These are phyloP conservation scores for Drosophila fungiperda DNA, from an alignment of 2,888 invertebrate genomes.

Conservation along the genomic window DNA sequence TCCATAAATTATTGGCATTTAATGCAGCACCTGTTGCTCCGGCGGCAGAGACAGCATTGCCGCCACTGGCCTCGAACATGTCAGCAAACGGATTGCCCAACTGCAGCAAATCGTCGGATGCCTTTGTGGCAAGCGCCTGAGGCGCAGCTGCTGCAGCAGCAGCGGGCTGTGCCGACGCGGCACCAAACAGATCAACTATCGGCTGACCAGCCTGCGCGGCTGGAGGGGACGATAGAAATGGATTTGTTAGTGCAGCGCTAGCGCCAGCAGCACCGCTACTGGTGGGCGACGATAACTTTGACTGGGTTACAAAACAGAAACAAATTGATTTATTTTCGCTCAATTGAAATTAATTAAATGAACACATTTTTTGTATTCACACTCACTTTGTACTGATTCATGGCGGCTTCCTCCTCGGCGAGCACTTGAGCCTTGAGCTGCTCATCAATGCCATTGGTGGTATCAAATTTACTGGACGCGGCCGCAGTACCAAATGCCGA, in stretches of 20 bases:
- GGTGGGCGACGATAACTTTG: constrained; percentile 92
- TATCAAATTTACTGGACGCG: constrained; percentile 89
- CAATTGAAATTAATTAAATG: constrained; percentile 14
- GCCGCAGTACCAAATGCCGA: constrained; percentile 94
- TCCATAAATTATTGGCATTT: constrained; percentile 86
- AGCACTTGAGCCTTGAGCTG: constrained; percentile 93
- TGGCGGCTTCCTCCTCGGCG: constrained; percentile 98
- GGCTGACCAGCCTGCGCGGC: constrained; percentile 86
- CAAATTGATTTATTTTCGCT: constrained; percentile 16
- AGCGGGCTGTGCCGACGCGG: constrained; percentile 82
- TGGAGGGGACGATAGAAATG: constrained; percentile 92
- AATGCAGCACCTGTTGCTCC: constrained; percentile 79
- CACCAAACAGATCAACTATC: constrained; percentile 93
- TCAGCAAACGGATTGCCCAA: constrained; percentile 96
- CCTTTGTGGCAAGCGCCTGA: constrained; percentile 86
- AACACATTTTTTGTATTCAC: constrained; percentile 1
- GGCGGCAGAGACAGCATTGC: constrained; percentile 65
- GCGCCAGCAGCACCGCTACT: constrained; percentile 86
- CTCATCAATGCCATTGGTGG: constrained; percentile 93
- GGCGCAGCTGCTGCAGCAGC: constrained; percentile 85
- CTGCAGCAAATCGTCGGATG: constrained; percentile 95
- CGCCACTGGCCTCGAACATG: constrained; percentile 91
- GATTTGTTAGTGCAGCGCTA: constrained; percentile 90
- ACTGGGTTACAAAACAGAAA: constrained; percentile 84
- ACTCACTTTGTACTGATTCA: constrained; percentile 96